Base-by-base conservation (phyloP, 2,888 invertebrate genomes). In the Andrena fulva region DNA sequence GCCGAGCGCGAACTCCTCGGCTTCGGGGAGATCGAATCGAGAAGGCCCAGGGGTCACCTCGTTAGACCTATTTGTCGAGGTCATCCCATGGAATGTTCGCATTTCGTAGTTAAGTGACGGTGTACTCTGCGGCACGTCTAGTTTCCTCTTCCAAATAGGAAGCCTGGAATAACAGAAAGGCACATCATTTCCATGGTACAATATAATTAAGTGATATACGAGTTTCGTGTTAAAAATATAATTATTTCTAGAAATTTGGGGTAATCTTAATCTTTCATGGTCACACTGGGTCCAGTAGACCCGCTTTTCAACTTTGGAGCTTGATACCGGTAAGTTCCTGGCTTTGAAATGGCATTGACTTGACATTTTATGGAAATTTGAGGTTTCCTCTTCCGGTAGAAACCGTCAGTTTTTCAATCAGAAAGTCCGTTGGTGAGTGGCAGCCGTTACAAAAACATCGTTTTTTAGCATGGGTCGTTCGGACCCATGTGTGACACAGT, bases 1-100 rank as follows among this genome's bases (percentile, higher is more conserved):
- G 2, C 96, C 94, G 74, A 96, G 95, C 27, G 96, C 95, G 64
- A 95, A 94, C 85, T 96, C 96, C 31, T 96, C 95, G 67, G 97
- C 97, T 90, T 97, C 97, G 0, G 97, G 97, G 92, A 97, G 95
- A 92, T 97, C 97, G 92, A 96, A 96, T 84, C 96, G 91, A 0
- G 95, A 96, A 29, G 96, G 96, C 78, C 95, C 95, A 0, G 96
- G 95, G 10, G 94, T 93, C 69, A 94, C 94, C 86, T 95, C 95
- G 8, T 90, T 87, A 70, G 86, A 79, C 77, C 82, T 90, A 4
- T 89, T 87, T n/a, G 89, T 88, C 52, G 91, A 69, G 8, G 89
- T 76, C 66, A 85, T 66, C 7, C 88, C 88, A 72, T 90, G 88
- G 89, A 91, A 89, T 82, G 89, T 91, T 74, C 92, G 90, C 20